Evolutionary conservation across 2,113 vertebrate species (phyloP).

Genomic region (Colaptes auratus): DNA sequence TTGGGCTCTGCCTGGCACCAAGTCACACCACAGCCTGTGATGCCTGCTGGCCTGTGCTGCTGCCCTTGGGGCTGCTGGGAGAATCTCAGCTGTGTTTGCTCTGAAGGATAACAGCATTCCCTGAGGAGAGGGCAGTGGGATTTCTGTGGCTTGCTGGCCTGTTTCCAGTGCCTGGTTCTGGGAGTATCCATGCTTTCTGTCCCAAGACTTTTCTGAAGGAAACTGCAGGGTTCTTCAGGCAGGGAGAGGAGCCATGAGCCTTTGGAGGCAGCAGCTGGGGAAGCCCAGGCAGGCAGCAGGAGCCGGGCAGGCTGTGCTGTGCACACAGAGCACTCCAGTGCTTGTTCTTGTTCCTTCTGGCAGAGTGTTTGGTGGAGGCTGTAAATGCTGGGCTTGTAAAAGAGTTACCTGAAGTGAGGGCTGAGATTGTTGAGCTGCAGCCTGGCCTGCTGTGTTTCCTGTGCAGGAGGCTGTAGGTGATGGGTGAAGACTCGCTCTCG

Average conservation of each 20-base stretch:
- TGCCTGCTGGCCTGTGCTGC: neutral
- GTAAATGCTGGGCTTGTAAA: neutral
- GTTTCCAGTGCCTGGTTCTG: neutral
- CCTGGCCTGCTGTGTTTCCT: neutral
- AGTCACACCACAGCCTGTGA: neutral
- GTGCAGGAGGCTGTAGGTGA: neutral
- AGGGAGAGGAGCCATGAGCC: neutral
- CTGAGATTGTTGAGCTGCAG: neutral
- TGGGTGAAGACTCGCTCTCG: neutral
- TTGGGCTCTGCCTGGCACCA: neutral
- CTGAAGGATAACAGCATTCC: accelerated
- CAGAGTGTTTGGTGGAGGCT: neutral
- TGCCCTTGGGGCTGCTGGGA: neutral
- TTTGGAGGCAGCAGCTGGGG: neutral
- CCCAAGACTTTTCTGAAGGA: neutral
- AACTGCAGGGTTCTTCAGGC: neutral
- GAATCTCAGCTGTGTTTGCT: neutral
- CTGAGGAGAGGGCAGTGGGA: neutral
- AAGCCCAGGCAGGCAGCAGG: neutral
- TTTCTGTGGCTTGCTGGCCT: neutral
- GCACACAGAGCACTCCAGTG: neutral
- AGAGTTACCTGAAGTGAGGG: neutral
- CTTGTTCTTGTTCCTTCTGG: neutral
- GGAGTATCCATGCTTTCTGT: neutral
- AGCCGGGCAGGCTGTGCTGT: neutral